A percentile compares a stretch with the other conserved stretches of the same genome.
phyloP scores from a whole-genome alignment of 2,888 invertebrate genomes.

The Diaperis boleti region DNA sequence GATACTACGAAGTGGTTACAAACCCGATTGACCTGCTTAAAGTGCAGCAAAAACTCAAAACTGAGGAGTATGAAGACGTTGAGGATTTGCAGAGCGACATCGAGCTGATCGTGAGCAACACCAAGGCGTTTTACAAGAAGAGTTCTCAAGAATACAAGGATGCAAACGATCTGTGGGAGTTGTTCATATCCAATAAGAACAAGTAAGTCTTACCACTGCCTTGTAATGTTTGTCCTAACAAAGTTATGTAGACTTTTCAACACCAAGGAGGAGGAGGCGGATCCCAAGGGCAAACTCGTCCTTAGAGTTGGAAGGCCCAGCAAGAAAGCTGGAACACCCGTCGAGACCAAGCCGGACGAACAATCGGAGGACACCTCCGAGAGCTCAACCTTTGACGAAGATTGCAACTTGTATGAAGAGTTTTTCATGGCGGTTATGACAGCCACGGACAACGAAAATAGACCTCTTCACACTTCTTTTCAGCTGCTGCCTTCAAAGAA shows the following conservation, averaged over 20 bases:
- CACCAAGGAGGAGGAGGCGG: conserved; percentile 63
- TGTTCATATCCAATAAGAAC: conserved; percentile 76
- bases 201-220: conserved; percentile 52
- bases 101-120: conserved; percentile 92
- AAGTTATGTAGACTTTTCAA: conserved; percentile 55
- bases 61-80: conserved; percentile 95
- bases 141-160: conserved; percentile 89
- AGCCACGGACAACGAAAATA: conserved; percentile 83
- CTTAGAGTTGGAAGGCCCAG: conserved; percentile 62
- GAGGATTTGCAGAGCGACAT: conserved; percentile 93
- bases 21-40: conserved; percentile 95
- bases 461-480: conserved; percentile 89
- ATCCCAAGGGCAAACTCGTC: conserved; percentile 68
- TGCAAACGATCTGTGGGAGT: conserved; percentile 88
- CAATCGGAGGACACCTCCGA: conserved; percentile 77
- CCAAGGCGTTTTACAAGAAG: conserved; percentile 94
- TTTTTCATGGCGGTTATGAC: conserved; percentile 90
- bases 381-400: conserved; percentile 81
- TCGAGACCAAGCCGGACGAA: conserved; percentile 58
- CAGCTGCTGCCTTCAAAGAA: conserved; percentile 92
- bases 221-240: not conserved
- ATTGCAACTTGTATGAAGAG: conserved; percentile 84
- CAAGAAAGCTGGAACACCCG: conserved; percentile 41
- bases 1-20: conserved; percentile 91
- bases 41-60: conserved; percentile 97